A percentile compares a stretch with the other conserved stretches of the same genome.
phyloP scores from a whole-genome alignment of 2,888 invertebrate species.

The Linnaemya tessellans region DNA sequence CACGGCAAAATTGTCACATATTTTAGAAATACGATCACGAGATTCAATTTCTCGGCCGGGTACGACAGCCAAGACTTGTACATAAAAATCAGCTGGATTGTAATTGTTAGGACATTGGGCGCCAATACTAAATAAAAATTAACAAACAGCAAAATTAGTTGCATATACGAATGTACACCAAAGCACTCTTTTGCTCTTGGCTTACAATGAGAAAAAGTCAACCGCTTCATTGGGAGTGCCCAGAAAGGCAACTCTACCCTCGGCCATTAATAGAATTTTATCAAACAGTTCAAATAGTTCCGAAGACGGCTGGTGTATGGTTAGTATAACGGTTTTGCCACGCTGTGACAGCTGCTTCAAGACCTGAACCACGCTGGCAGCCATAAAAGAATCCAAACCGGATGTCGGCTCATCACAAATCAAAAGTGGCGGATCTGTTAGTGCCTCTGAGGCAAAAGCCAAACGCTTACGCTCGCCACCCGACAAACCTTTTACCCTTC shows the following conservation, averaged over 20 bases:
- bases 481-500: constrained; percentile 94
- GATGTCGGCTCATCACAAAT: constrained; percentile 99
- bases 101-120: constrained; percentile 94
- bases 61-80: constrained; percentile 93
- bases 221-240: constrained; percentile 92
- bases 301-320: constrained; percentile 97
- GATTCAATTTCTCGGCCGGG: constrained; percentile 93
- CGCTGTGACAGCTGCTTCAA: constrained; percentile 89
- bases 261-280: constrained; percentile 93
- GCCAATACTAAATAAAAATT: constrained; percentile 86
- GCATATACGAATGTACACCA: neutral
- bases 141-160: neutral
- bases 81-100: constrained; percentile 97
- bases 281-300: constrained; percentile 96
- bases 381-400: constrained; percentile 98
- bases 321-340: constrained; percentile 95
- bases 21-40: constrained; percentile 89
- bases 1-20: constrained; percentile 89
- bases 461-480: constrained; percentile 98
- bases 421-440: constrained; percentile 97
- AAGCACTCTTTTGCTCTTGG: neutral
- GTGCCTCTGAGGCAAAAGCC: constrained; percentile 97
- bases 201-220: constrained; percentile 91
- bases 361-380: constrained; percentile 94
- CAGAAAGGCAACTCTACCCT: constrained; percentile 94